Evolutionary conservation across 2,888 invertebrate genomes (phyloP), one percentile per base, ranked within the genome.

Genomic region (Euphydryas editha): DNA sequence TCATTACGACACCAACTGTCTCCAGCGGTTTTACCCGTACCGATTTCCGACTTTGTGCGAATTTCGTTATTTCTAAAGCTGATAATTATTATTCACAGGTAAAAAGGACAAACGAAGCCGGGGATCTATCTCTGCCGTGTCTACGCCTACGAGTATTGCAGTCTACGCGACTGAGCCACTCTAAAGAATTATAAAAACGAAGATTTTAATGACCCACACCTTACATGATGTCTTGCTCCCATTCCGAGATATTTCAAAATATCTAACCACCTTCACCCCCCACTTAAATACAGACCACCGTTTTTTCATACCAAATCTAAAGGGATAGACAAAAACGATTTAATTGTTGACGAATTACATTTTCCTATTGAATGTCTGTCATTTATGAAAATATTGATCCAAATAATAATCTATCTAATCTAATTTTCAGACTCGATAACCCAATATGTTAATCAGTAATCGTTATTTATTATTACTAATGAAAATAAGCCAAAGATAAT

Each of bases 401-500:
- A 30, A 30, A n/a, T n/a, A n/a, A n/a, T n/a, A n/a, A n/a, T n/a
- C n/a, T n/a, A n/a, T 30, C 0, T 30, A 5, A 8, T 30, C 30
- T 8, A 30, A 1, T 8, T 30, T 8, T 30, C 18, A 54, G 10
- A 56, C 13, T 62, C 20, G 13, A 44, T 37, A 37, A 44, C 17
- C 21, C 11, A 10, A 49, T 15, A 60, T 6, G 49, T 46, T 44
- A 42, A 57, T 68, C 62, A 57, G 56, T 57, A 57, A 17, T 56
- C 49, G 56, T 59, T 64, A 62, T 68, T 62, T 64, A 65, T 64
- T 59, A 69, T 59, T 66, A 67, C 59, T 69, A 64, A 72, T 70
- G 68, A 62, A 70, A 68, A 72, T 62, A 68, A 65, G 71, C 76
- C 75, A 75, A 76, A 75, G 73, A 74, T 51, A 62, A 49, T 30